Percentiles rank a stretch among this genome's conserved stretches.
Evolutionary conservation across 1,140 invertebrate genomes (phyloP).

Genomic region (Frieseomelitta varia): DNA sequence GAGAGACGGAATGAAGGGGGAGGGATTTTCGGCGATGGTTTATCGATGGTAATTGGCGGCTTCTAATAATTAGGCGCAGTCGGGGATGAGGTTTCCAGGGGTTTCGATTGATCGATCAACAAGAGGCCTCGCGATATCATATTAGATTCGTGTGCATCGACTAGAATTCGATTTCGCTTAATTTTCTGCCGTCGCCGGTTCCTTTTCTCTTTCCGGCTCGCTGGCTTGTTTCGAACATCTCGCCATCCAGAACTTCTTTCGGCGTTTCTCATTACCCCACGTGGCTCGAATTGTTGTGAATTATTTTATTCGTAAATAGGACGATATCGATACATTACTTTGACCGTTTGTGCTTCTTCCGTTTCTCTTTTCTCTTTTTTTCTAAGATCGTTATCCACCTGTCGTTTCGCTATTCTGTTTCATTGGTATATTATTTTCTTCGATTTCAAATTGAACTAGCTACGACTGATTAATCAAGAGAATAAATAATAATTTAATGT

Average conservation of each 20-base stretch:
- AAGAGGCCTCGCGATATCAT: neutral
- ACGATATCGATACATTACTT: too few species aligned
- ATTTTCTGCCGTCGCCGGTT: constrained; percentile 14
- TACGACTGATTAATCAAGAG: too few species aligned
- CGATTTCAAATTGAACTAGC: too few species aligned
- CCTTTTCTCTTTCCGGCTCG: neutral
- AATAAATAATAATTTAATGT: too few species aligned
- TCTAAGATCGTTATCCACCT: too few species aligned
- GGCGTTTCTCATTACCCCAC: neutral
- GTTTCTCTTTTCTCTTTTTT: too few species aligned
- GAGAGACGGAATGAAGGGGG: neutral
- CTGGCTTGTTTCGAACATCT: neutral
- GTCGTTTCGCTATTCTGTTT: too few species aligned
- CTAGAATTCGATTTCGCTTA: constrained; percentile 14
- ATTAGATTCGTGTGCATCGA: constrained; percentile 6
- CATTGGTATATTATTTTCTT: too few species aligned
- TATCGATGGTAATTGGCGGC: constrained; percentile 45
- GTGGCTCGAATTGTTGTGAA: too few species aligned
- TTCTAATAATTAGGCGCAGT: constrained; percentile 41
- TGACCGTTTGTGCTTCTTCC: too few species aligned
- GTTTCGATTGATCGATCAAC: constrained; percentile 46
- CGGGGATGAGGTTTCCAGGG: constrained; percentile 23
- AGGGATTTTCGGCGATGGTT: constrained; percentile 34
- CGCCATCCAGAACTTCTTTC: neutral
- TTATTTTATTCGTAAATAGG: too few species aligned